phyloP scores from a whole-genome alignment of 2,797 vertebrate genomes.

The Enteromius viviparus region DNA sequence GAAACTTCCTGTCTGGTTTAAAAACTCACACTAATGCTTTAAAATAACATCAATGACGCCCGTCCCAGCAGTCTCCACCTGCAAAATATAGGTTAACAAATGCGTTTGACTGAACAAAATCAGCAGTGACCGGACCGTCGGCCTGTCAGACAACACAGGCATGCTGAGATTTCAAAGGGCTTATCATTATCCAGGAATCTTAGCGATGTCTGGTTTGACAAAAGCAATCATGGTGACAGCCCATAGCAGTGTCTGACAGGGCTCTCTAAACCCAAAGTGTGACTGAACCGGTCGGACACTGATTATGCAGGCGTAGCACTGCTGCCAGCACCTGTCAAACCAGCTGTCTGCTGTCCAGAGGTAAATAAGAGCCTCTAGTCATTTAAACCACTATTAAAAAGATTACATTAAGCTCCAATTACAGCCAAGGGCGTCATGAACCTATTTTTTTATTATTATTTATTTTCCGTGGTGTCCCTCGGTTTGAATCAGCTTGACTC shows the following conservation, averaged over 20 bases:
- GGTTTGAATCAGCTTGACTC: not conserved
- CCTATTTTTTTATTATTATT: not conserved
- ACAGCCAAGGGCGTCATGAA: constrained; percentile 25
- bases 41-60: constrained; percentile 23
- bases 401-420: constrained; percentile 28
- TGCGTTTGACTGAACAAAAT: constrained; percentile 31
- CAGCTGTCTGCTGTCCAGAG: constrained; percentile 45
- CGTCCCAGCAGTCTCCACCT: not conserved
- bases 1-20: not conserved
- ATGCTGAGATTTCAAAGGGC: constrained; percentile 33
- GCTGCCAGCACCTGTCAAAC: constrained; percentile 53
- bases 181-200: constrained; percentile 50
- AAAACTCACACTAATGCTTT: constrained; percentile 19
- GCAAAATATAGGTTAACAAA: constrained; percentile 18
- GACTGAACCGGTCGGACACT: constrained; percentile 44
- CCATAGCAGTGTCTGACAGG: constrained; percentile 51
- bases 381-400: constrained; percentile 55
- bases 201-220: constrained; percentile 50
- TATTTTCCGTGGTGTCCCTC: not conserved
- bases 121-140: constrained; percentile 5
- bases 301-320: constrained; percentile 52
- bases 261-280: constrained; percentile 41
- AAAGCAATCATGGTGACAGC: constrained; percentile 52
- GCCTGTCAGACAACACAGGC: constrained; percentile 37
- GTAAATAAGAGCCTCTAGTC: constrained; percentile 54